A percentile compares a stretch with the other conserved stretches of the same genome.
phyloP scores from a whole-genome alignment of 2,888 invertebrate species.

The Cyclophora punctaria region DNA sequence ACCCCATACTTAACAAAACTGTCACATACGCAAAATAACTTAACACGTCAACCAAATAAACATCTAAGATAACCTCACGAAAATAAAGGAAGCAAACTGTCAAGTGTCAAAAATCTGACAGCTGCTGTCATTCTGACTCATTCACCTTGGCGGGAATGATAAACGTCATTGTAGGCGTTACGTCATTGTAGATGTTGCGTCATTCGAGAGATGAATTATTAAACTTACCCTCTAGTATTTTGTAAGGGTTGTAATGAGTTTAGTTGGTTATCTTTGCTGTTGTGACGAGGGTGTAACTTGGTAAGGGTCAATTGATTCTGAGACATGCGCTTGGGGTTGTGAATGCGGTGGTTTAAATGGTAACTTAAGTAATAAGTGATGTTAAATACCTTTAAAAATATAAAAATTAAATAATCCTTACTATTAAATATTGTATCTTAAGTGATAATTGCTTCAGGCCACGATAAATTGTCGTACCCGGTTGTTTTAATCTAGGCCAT shows the following conservation, averaged over 20 bases:
- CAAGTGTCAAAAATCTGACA: constrained; percentile 2
- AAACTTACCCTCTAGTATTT: constrained; percentile 20
- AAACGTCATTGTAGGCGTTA: constrained; percentile 6
- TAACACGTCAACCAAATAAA: not conserved
- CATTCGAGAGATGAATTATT: constrained; percentile 24
- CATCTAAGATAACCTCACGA: too few relatives aligned
- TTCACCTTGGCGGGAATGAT: constrained; percentile 13
- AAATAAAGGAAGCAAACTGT: not conserved
- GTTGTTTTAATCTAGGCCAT: too few relatives aligned
- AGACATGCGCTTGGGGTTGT: constrained; percentile 6
- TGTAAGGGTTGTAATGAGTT: constrained; percentile 24
- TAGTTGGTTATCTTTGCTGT: constrained; percentile 23
- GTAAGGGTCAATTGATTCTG: constrained; percentile 21
- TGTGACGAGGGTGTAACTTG: constrained; percentile 18
- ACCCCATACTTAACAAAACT: not conserved
- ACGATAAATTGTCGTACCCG: too few relatives aligned
- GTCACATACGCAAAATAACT: constrained; percentile 2
- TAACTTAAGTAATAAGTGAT: too few relatives aligned
- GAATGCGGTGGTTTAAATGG: too few relatives aligned
- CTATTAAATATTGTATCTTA: too few relatives aligned
- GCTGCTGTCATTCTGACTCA: constrained; percentile 13
- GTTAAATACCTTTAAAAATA: too few relatives aligned
- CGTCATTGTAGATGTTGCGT: too few relatives aligned
- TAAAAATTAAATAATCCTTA: too few relatives aligned
- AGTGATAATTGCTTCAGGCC: too few relatives aligned